Percentiles rank a stretch among this genome's conserved stretches.
Evolutionary conservation across 2,888 invertebrate species (phyloP).

Genomic region (Eugnorisma glareosa): DNA sequence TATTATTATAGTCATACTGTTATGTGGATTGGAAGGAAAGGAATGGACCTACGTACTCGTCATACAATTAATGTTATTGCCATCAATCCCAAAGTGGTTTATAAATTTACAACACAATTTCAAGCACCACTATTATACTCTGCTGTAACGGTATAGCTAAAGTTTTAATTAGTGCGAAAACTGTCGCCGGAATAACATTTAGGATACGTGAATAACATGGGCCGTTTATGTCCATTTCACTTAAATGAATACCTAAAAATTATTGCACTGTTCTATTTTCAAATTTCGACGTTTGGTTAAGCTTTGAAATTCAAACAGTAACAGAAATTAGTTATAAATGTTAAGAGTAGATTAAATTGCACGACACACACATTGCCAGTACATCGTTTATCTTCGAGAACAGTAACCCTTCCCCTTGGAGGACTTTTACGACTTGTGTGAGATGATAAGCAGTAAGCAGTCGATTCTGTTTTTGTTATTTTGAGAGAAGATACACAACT

Average conservation of each 20-base stretch:
- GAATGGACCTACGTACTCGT: not conserved
- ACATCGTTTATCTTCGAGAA: slow-evolving; percentile 49
- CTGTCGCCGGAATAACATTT: slow-evolving; percentile 40
- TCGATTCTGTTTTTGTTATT: slow-evolving; percentile 25
- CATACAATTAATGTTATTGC: not conserved
- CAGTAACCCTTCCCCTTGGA: slow-evolving; percentile 43
- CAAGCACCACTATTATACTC: slow-evolving; percentile 9
- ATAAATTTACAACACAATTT: slow-evolving; percentile 23
- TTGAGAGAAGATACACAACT: not conserved
- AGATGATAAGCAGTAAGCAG: slow-evolving; percentile 46
- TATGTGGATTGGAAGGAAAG: not conserved
- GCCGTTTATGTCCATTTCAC: not conserved
- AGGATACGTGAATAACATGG: slow-evolving; percentile 9
- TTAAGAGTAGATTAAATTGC: slow-evolving; percentile 50
- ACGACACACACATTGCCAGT: slow-evolving; percentile 26
- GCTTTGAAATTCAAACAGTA: not conserved
- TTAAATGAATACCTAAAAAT: not conserved
- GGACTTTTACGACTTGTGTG: slow-evolving; percentile 46
- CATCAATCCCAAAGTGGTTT: slow-evolving; percentile 27
- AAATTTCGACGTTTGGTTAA: not conserved
- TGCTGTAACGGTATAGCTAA: slow-evolving; percentile 26
- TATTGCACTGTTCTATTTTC: not conserved
- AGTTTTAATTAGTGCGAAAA: slow-evolving; percentile 52
- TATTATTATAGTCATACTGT: not conserved
- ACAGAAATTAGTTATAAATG: slow-evolving; percentile 16